Evolutionary conservation across 1,140 invertebrate species (phyloP).

Genomic region (Drosophila nigromelanica): DNA sequence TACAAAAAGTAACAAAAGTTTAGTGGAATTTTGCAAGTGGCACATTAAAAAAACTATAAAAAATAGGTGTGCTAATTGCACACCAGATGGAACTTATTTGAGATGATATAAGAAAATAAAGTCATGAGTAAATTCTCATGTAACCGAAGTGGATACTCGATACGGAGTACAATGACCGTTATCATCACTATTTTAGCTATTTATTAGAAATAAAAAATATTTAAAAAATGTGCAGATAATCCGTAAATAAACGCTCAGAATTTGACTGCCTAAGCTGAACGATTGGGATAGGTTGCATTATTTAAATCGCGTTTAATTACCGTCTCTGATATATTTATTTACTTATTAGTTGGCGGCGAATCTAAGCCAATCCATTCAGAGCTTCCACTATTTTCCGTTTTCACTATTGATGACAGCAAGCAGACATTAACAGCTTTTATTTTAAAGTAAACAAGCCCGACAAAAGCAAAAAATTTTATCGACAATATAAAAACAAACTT

Average conservation of each 20-base stretch:
- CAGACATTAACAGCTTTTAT: too few species aligned
- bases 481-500: too few species aligned
- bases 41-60: constrained; percentile 6
- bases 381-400: too few species aligned
- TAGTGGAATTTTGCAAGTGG: constrained; percentile 7
- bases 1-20: constrained; percentile 8
- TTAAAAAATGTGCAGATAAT: too few species aligned
- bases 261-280: not conserved
- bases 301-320: constrained; percentile 10
- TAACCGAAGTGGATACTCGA: not conserved
- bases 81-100: too few species aligned
- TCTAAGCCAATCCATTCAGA: constrained; percentile 2
- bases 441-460: too few species aligned
- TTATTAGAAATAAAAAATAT: too few species aligned
- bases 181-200: not conserved
- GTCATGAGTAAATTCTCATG: not conserved
- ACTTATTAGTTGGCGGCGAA: not conserved
- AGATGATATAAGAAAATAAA: not conserved
- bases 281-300: not conserved
- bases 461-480: too few species aligned
- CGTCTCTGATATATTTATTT: constrained; percentile 8
- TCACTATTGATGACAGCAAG: too few species aligned
- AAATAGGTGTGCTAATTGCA: not conserved
- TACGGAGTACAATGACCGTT: constrained; percentile 10
- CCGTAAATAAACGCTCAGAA: too few species aligned